These are phyloP conservation scores for Sciurus niger DNA, from an alignment of 2,113 vertebrate genomes.

Conservation along the genomic window DNA sequence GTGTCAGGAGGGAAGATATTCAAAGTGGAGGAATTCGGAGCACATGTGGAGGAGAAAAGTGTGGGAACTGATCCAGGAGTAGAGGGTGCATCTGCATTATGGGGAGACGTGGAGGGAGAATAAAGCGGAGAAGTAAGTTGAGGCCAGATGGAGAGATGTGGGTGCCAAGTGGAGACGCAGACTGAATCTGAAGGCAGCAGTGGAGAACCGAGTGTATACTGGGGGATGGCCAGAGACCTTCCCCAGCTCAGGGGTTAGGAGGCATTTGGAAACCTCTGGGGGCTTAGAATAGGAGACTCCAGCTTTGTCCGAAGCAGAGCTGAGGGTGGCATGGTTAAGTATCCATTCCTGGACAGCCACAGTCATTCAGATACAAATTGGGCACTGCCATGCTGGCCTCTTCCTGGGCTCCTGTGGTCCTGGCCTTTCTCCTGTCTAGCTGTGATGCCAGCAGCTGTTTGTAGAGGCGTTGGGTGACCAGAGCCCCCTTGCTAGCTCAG, in stretches of 20 bases:
- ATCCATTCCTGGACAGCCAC: neutral
- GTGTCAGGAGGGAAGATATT: neutral
- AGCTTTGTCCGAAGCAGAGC: neutral
- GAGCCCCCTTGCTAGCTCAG: neutral
- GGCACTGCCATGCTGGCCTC: neutral
- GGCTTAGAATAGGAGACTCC: neutral
- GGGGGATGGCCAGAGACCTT: neutral
- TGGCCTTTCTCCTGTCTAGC: neutral
- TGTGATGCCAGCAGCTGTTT: neutral
- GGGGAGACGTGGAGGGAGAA: neutral
- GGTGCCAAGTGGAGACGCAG: neutral
- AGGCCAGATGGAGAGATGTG: neutral
- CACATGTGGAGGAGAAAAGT: neutral
- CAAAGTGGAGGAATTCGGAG: neutral
- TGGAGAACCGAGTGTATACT: neutral
- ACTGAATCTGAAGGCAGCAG: neutral
- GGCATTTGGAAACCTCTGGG: neutral
- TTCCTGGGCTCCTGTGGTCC: neutral
- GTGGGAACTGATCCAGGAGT: neutral
- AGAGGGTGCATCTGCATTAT: neutral
- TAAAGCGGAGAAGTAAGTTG: neutral
- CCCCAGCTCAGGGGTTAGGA: neutral
- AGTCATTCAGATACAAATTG: neutral
- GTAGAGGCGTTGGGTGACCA: neutral
- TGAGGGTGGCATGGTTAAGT: neutral